Evolutionary conservation across 2,888 invertebrate genomes (phyloP).

Genomic region (Trichopria drosophilae): DNA sequence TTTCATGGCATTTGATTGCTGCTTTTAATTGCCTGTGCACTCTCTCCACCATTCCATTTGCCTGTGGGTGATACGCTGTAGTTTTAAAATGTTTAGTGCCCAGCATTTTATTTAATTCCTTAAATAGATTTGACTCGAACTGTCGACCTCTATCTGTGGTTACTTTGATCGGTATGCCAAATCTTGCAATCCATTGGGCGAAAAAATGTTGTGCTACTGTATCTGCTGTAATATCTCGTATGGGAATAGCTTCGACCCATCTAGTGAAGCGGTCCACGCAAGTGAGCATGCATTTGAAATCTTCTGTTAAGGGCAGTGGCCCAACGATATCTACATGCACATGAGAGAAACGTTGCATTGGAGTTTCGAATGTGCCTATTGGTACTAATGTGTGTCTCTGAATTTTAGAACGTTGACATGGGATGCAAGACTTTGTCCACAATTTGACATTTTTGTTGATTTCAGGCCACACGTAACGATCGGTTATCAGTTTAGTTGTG

Average conservation of each 20-base stretch:
- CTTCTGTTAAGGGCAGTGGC: conserved; percentile 47
- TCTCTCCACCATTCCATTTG: conserved; percentile 25
- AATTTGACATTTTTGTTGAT: conserved; percentile 20
- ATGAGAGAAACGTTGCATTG: conserved; percentile 48
- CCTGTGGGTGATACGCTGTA: conserved; percentile 29
- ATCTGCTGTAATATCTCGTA: conserved; percentile 17
- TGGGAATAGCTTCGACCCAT: conserved; percentile 22
- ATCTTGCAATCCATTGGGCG: too few relatives aligned
- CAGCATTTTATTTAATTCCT: conserved; percentile 13
- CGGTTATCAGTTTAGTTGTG: conserved; percentile 30
- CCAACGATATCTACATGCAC: conserved; percentile 58
- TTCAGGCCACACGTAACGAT: conserved; percentile 37
- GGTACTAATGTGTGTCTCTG: too few relatives aligned
- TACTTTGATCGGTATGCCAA: conserved; percentile 24
- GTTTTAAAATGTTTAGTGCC: conserved; percentile 22
- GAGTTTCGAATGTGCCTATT: conserved; percentile 34
- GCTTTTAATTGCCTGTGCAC: conserved; percentile 5
- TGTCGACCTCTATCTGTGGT: conserved; percentile 41
- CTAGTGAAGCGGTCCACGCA: conserved; percentile 36
- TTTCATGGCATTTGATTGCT: too few relatives aligned
- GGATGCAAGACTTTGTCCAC: too few relatives aligned
- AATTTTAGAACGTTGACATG: too few relatives aligned
- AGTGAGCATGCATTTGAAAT: conserved; percentile 49
- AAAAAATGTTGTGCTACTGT: conserved; percentile 44
- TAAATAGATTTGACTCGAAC: conserved; percentile 38